Evolutionary conservation across 2,113 vertebrate species (phyloP), one percentile per base, ranked within the genome.

Genomic region (Upupa epops): DNA sequence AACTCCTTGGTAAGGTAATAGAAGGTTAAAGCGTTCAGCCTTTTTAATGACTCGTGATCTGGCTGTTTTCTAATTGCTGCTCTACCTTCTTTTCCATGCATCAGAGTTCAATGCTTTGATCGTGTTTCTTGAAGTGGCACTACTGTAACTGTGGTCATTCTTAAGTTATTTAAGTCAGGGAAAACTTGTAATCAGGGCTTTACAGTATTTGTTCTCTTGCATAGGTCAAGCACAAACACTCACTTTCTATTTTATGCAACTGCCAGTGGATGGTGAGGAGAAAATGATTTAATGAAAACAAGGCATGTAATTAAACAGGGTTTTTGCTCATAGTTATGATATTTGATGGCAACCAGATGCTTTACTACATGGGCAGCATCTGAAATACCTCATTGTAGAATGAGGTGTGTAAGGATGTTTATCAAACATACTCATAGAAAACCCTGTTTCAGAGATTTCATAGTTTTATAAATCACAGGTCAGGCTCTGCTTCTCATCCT

Each of bases 301-400:
- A 13, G 17, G 11, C 0, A 0, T 37, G 24, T 0, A 3, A 9
- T 61, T 28, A 59, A 69, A 75, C 28, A 49, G 70, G 17, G 8
- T n/a, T 24, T 73, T 87, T 66, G 13, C 19, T 63, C 8, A 13
- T 49, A 32, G 59, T 68, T 70, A 55, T 66, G 13, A 34, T 77
- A 36, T 9, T 81, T 71, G n/a, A 16, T 56, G 34, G 19, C 17
- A 71, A 32, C 5, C 1, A 29, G 17, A 14, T 56, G 65, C 40
- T 37, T 45, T 48, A 56, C n/a, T 49, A 18, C 13, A 29, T 31
- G 32, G 17, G 13, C 9, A 28, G 2, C 13, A 40, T 56, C 25
- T 71, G 58, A 88, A 83, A 78, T 34, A 42, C 5, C 40, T 29
- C 0, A 0, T 9, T 32, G 28, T 2, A 1, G 36, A 71, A 25